phyloP scores from a whole-genome alignment of 2,888 invertebrate species.

The Melinopterus prodromus region DNA sequence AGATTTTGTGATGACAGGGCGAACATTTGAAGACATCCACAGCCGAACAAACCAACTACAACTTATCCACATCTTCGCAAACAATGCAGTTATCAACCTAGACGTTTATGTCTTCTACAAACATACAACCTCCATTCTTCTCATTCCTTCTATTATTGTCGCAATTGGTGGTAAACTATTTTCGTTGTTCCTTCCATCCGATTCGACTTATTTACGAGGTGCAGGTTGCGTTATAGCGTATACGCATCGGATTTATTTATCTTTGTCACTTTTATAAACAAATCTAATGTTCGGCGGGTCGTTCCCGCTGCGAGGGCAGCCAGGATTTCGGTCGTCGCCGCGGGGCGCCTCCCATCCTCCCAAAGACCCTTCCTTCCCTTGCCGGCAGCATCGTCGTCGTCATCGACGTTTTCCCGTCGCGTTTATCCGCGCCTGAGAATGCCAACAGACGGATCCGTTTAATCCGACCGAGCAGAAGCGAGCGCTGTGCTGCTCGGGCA shows the following conservation, averaged over 20 bases:
- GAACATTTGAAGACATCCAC: no score
- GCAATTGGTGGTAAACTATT: neutral
- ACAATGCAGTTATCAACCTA: no score
- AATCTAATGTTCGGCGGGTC: conserved; percentile 17
- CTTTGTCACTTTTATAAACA: conserved; percentile 27
- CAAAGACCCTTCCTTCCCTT: conserved; percentile 15
- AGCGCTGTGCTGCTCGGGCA: neutral
- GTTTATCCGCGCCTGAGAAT: conserved; percentile 21
- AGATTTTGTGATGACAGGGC: no score
- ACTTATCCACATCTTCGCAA: no score
- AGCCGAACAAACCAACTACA: no score
- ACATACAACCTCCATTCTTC: neutral
- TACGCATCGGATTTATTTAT: conserved; percentile 27
- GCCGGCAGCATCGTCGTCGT: neutral
- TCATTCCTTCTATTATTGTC: neutral
- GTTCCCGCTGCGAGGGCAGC: neutral
- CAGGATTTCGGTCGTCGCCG: conserved; percentile 4
- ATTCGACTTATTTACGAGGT: neutral
- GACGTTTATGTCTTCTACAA: neutral
- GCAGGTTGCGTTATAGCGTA: conserved; percentile 22
- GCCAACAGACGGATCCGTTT: neutral
- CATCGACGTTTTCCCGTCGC: conserved; percentile 17
- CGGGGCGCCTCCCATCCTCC: conserved; percentile 23
- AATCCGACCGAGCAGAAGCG: conserved; percentile 16
- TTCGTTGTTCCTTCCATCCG: conserved; percentile 9